Base-by-base conservation (phyloP, 1,140 invertebrate genomes). In the Subanguina moxae region DNA sequence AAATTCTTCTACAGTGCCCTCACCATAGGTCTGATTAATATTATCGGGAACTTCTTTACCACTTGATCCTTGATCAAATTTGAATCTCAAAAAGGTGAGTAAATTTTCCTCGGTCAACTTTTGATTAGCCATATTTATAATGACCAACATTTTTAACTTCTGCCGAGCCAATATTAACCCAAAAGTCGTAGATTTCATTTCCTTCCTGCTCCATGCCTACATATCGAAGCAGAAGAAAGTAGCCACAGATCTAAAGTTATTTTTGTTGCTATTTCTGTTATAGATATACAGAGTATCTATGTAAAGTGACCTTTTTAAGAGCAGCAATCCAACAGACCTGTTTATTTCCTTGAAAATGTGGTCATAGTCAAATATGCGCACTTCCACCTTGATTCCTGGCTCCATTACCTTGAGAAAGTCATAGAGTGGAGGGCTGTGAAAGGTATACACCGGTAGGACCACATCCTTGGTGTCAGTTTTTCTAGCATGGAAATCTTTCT, bases 101-200 rank as follows among this genome's bases (percentile, higher is more conserved):
- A n/a, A n/a, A n/a, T n/a, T n/a, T n/a, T n/a, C n/a, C n/a, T n/a
- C n/a, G n/a, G n/a, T n/a, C n/a, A n/a, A n/a, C n/a, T n/a, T n/a
- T n/a, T n/a, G n/a, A n/a, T n/a, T n/a, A n/a, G n/a, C n/a, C n/a
- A n/a, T n/a, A n/a, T n/a, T n/a, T n/a, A n/a, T n/a, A 62, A 45
- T 71, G 48, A 59, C 58, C 73, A 8, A 68, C 52, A 30, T 57
- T 25, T 38, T 59, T 30, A 5, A 75, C 42, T 11, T 74, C 73
- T 13, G 45, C 65, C 8, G 73, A 72, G 15, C 75, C 63, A 8
- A 75, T 28, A 56, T 76, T 67, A 1, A 72, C 43, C 73, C 73
- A 75, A 46, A 75, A 75, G 46, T 72, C 69, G 21, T 66, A 42
- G 17, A 19, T 43, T 3, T 70, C 69, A 27, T 74, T 43, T 9